These are phyloP conservation scores for Apamea crenata DNA, from an alignment of 2,888 invertebrate species.

Conservation along the genomic window DNA sequence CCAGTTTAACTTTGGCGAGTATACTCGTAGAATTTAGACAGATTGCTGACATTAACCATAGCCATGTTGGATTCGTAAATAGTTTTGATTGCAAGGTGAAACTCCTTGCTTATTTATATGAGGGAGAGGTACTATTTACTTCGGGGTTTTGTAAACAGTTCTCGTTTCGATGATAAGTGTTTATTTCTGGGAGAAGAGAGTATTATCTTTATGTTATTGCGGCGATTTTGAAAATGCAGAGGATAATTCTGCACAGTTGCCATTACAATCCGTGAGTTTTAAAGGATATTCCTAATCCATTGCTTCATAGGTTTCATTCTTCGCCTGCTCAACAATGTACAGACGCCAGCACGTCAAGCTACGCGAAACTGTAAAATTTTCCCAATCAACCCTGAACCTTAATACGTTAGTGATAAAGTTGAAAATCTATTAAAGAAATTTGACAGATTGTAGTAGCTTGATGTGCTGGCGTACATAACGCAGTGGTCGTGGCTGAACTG, in stretches of 20 bases:
- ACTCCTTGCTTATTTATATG: slow-evolving; percentile 38
- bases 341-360: too few relatives aligned
- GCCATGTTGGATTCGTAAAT: slow-evolving; percentile 50
- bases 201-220: background rate
- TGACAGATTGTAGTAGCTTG: too few relatives aligned
- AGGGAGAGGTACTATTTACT: background rate
- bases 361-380: too few relatives aligned
- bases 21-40: slow-evolving; percentile 45
- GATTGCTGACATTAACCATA: slow-evolving; percentile 51
- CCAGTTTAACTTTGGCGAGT: slow-evolving; percentile 35
- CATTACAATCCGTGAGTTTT: too few relatives aligned
- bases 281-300: background rate
- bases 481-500: background rate
- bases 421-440: too few relatives aligned
- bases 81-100: slow-evolving; percentile 60
- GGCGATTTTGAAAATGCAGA: background rate
- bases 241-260: background rate
- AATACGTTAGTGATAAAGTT: too few relatives aligned
- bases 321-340: background rate
- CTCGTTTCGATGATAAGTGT: slow-evolving; percentile 8
- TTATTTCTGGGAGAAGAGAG: slow-evolving; percentile 5
- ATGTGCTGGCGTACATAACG: too few relatives aligned
- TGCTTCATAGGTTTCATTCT: background rate
- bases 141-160: slow-evolving; percentile 33
- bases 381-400: too few relatives aligned